Conservation (phyloP, 2,113 vertebrate species). For the Festucalex cinctus region DNA sequence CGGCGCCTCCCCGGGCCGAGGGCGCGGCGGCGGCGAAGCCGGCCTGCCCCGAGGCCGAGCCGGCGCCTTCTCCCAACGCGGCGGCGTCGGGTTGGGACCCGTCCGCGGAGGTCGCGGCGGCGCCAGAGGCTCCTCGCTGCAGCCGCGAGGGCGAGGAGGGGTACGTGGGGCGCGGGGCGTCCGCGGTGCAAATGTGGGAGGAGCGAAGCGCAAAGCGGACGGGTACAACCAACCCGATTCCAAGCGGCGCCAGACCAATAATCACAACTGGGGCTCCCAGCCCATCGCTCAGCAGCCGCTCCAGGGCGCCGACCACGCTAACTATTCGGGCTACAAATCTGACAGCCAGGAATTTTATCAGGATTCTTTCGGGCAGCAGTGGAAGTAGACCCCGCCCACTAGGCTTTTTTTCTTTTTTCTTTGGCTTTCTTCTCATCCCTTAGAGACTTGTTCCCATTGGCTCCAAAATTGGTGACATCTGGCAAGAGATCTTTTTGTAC, state of each 20-base stretch:
- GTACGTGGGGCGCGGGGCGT: constrained; percentile 99
- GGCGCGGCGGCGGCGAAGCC: constrained; percentile 85
- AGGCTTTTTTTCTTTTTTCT: constrained; percentile 51
- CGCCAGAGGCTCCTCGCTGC: constrained; percentile 83
- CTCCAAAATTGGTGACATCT: constrained; percentile 88
- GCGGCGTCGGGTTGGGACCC: constrained; percentile 71
- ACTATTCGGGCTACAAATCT: constrained; percentile 98
- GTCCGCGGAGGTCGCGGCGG: constrained; percentile 88
- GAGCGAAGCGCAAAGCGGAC: constrained; percentile 98
- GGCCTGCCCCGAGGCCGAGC: constrained; percentile 87
- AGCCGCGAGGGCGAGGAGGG: constrained; percentile 97
- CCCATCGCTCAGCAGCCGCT: constrained; percentile 99
- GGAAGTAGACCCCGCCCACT: constrained; percentile 89
- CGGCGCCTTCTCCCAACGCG: constrained; percentile 92
- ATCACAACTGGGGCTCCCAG: constrained; percentile 99
- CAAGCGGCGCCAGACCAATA: constrained; percentile 99
- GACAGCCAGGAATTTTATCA: constrained; percentile 99
- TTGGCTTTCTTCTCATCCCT: constrained; percentile 55
- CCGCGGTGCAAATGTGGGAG: constrained; percentile 99
- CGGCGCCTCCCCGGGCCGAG: constrained; percentile 85
- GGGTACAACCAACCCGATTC: constrained; percentile 99
- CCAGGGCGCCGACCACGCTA: constrained; percentile 95
- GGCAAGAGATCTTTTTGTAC: constrained; percentile 90
- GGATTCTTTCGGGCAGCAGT: constrained; percentile 99
- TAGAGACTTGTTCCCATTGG: constrained; percentile 88